A percentile compares a stretch with the other conserved stretches of the same genome.
Conservation (phyloP, 2,797 vertebrate genomes). For the Cryptoprocta ferox region DNA sequence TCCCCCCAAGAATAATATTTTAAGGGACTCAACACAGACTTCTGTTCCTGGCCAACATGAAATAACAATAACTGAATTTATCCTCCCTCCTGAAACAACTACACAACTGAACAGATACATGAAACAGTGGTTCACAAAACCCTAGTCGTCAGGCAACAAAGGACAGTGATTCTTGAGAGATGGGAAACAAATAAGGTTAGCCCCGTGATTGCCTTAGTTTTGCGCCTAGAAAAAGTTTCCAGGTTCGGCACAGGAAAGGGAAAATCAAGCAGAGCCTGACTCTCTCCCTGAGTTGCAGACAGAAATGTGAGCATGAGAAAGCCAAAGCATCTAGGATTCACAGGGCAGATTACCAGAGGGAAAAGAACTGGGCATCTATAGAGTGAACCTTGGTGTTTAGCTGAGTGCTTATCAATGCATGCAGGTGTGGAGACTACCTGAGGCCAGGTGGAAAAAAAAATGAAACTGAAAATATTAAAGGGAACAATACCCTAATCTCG, state of each 20-base stretch:
- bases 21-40: conserved; percentile 1
- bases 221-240: background rate
- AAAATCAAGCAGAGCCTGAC: background rate
- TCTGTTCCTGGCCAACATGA: background rate
- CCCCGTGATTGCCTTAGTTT: background rate
- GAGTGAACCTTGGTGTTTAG: background rate
- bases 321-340: background rate
- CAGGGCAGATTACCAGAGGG: background rate
- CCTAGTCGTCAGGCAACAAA: background rate
- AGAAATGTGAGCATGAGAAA: background rate
- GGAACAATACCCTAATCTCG: background rate
- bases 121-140: background rate
- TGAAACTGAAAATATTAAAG: background rate
- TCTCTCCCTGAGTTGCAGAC: background rate
- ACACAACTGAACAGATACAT: background rate
- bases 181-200: background rate
- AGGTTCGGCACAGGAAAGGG: background rate
- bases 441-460: background rate
- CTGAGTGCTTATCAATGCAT: background rate
- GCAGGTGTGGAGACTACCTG: background rate
- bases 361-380: background rate
- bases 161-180: background rate
- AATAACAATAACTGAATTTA: background rate
- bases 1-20: conserved; percentile 37
- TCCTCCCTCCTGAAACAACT: background rate